phyloP scores from a whole-genome alignment of 2,113 vertebrate genomes.

The Ranitomeya imitator region DNA sequence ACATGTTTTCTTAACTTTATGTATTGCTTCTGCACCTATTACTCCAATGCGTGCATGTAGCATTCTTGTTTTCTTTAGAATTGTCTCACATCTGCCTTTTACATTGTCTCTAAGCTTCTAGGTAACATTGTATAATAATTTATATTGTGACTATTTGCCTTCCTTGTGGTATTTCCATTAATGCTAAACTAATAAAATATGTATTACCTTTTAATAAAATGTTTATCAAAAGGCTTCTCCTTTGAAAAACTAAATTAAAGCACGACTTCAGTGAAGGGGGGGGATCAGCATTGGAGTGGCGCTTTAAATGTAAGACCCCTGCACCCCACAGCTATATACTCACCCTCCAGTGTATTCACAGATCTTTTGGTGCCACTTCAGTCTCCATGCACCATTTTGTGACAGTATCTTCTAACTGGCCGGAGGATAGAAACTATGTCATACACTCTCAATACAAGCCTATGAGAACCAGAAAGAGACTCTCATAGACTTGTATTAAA shows the following conservation, averaged over 20 bases:
- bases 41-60: not conserved
- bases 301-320: no score
- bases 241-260: not conserved
- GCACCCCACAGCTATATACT: no score
- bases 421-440: no score
- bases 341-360: no score
- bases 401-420: no score
- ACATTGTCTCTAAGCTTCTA: not conserved
- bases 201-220: not conserved
- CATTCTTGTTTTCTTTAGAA: not conserved
- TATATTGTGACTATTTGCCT: not conserved
- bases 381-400: no score
- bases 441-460: no score
- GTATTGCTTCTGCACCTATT: not conserved
- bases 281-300: no score
- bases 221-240: not conserved
- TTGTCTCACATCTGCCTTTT: not conserved
- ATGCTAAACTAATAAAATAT: not conserved
- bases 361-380: no score
- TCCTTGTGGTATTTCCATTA: not conserved
- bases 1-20: not conserved
- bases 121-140: not conserved
- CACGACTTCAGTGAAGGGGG: no score
- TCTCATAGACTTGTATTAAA: no score
- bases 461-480: no score